Conservation (phyloP, 2,113 vertebrate species). For the Tor tambroides region DNA sequence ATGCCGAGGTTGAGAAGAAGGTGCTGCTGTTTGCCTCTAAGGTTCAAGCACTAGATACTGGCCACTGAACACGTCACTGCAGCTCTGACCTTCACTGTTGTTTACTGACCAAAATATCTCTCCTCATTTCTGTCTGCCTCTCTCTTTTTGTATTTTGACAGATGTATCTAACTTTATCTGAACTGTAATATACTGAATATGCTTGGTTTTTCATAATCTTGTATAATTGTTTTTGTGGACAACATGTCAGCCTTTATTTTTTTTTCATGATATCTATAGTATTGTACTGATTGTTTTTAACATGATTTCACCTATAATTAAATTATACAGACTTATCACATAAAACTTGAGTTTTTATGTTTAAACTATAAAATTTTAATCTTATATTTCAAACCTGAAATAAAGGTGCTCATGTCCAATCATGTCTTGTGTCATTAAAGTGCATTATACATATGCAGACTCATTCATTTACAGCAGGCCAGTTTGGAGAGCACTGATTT, state of each 20-base stretch:
- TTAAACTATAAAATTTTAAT: background rate
- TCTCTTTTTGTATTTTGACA: background rate
- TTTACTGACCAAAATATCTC: background rate
- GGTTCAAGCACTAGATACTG: slow-evolving; percentile 65
- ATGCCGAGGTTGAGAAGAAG: slow-evolving; percentile 71
- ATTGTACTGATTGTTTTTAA: background rate
- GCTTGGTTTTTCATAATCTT: background rate
- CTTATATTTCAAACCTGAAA: background rate
- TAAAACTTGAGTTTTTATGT: background rate
- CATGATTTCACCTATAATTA: background rate
- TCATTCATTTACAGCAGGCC: slow-evolving; percentile 16
- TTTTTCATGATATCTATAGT: background rate
- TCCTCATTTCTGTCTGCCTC: background rate
- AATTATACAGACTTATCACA: background rate
- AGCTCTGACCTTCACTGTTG: background rate
- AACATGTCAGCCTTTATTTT: background rate
- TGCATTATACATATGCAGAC: background rate
- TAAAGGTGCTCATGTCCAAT: background rate
- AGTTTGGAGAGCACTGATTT: slow-evolving; percentile 14
- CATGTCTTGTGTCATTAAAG: background rate
- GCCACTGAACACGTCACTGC: slow-evolving; percentile 63
- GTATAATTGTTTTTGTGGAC: background rate
- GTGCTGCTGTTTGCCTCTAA: slow-evolving; percentile 74
- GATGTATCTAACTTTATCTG: background rate
- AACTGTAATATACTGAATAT: background rate